phyloP scores from a whole-genome alignment of 2,888 invertebrate genomes.

The Lepidocyrtoides sp. region DNA sequence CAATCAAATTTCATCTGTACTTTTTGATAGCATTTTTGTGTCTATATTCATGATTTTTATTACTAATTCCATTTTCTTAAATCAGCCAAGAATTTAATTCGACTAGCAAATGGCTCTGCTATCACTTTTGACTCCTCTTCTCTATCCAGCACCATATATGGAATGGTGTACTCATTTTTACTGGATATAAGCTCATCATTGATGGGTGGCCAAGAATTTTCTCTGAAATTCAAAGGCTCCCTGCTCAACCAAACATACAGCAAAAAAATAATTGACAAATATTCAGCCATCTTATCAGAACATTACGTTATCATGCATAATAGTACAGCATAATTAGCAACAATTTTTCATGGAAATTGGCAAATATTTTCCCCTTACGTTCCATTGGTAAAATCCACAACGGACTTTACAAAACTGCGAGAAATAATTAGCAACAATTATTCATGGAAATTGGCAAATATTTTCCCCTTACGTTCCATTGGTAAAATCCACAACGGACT shows the following conservation, averaged over 20 bases:
- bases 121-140: not conserved
- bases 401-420: not conserved
- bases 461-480: not conserved
- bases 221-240: not conserved
- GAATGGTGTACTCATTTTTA: not conserved
- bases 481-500: conserved; percentile 6
- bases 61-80: no score
- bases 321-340: no score
- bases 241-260: no score
- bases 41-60: no score
- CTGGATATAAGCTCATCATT: not conserved
- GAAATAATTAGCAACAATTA: no score
- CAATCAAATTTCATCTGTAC: no score
- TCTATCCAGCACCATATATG: not conserved
- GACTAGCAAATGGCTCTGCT: not conserved
- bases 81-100: not conserved
- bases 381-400: conserved; percentile 3
- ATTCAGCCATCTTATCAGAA: no score
- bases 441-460: no score
- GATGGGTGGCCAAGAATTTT: not conserved
- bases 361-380: conserved; percentile 1
- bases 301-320: no score
- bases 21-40: no score
- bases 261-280: no score
- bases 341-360: no score